Base-by-base conservation (phyloP, 1,140 invertebrate genomes). In the Aphis gossypii region DNA sequence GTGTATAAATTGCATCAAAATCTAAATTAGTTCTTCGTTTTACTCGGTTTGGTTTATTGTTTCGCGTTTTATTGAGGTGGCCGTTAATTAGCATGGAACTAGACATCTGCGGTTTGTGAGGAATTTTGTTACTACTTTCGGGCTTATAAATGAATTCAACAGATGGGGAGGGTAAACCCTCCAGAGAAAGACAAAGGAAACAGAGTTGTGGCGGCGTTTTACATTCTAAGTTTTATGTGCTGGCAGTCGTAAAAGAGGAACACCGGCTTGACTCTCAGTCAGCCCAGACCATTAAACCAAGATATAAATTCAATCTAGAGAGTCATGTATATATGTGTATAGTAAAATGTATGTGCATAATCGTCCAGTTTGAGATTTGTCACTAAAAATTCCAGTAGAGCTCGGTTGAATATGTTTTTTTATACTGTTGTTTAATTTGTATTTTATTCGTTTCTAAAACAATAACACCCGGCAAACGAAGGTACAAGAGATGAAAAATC, bases 281-380 rank as follows among this genome's bases (percentile, higher is more conserved):
- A 84, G 76, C 41, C 11, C 76, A 7, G 1, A 30, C 30, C 48
- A 86, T 93, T 93, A 93, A 93, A 93, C 44, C 38, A 35, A 84
- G 48, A 44, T 93, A 86, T 54, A 93, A 93, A 93, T 93, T 93
- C 92, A 93, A 93, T 84, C 46, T n/a, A 93, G 35, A 86, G 44
- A 44, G 14, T 2, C 82, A 84, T 84, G 84, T 11, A 60, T 41
- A 90, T 90, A 41, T 38, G 56, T 5, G n/a, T 21, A 11, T 48
- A 30, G 88, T 60, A 30, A 60, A 60, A 90, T 30, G 35, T 90
- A 41, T 89, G 38, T 89, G n/a, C 87, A 46, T 56, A 56, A 89
- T 56, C 51, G 46, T 89, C 87, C 87, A 30, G 87, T 38, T 35
- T 38, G 51, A 23, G 30, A 87, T 48, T n/a, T 87, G 44, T 87